These are phyloP conservation scores for Odontamblyopus lacepedii DNA, from an alignment of 2,797 vertebrate species.

Conservation along the genomic window DNA sequence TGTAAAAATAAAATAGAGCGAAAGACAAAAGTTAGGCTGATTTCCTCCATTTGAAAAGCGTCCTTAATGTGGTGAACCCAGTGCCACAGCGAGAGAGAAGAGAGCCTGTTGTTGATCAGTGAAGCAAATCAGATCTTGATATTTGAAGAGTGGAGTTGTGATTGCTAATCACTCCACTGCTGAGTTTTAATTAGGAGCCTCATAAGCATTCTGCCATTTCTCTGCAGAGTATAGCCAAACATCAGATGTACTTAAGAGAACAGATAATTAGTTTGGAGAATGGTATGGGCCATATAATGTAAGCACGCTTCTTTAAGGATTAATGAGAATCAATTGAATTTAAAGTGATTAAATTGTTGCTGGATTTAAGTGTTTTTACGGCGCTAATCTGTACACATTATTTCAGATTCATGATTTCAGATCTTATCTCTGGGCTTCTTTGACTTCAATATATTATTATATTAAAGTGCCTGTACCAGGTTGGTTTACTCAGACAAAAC, in stretches of 20 bases:
- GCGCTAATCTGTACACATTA: constrained; percentile 6
- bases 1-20: not conserved
- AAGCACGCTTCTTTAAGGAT: constrained; percentile 21
- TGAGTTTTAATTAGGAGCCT: constrained; percentile 81
- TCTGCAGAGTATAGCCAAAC: constrained; percentile 65
- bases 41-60: constrained; percentile 84
- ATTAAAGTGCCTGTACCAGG: no score
- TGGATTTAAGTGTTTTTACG: constrained; percentile 16
- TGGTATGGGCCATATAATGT: constrained; percentile 35
- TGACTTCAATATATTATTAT: constrained; percentile 26
- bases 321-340: constrained; percentile 18
- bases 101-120: constrained; percentile 74
- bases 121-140: constrained; percentile 79
- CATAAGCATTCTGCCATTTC: constrained; percentile 72
- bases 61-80: constrained; percentile 52
- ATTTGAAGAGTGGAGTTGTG: constrained; percentile 79
- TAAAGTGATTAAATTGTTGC: constrained; percentile 16
- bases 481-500: no score
- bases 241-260: constrained; percentile 70
- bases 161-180: constrained; percentile 79
- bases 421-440: constrained; percentile 21
- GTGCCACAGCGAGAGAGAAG: constrained; percentile 15
- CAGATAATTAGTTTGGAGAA: constrained; percentile 63
- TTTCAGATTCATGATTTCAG: constrained; percentile 20
- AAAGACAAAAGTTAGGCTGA: constrained; percentile 60